A percentile compares a stretch with the other conserved stretches of the same genome.
Evolutionary conservation across 1,140 invertebrate species (phyloP).

Genomic region (Drosophila simulans): DNA sequence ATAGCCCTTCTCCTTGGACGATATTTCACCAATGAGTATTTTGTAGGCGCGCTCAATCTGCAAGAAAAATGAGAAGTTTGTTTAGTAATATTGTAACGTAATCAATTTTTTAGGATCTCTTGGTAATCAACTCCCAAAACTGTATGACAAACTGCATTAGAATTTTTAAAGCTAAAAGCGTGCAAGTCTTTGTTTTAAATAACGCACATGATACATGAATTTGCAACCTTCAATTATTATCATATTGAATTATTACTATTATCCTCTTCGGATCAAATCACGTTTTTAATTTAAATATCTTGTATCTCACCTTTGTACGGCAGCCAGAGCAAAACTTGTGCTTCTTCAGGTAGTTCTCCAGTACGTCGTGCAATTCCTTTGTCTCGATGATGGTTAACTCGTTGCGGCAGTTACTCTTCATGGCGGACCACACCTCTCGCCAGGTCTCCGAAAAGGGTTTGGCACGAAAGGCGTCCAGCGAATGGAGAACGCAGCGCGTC

Average conservation of each 20-base stretch:
- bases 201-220: no score
- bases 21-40: slow-evolving; percentile 93
- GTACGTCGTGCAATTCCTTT: slow-evolving; percentile 91
- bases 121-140: no score
- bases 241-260: no score
- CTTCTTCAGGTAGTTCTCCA: slow-evolving; percentile 95
- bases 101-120: no score
- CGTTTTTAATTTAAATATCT: background rate
- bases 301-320: slow-evolving; percentile 91
- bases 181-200: no score
- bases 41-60: slow-evolving; percentile 92
- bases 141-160: no score
- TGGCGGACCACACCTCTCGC: slow-evolving; percentile 94
- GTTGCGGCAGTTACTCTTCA: slow-evolving; percentile 92
- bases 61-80: background rate
- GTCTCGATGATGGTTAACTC: slow-evolving; percentile 94
- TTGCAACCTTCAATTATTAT: no score
- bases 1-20: slow-evolving; percentile 94
- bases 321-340: slow-evolving; percentile 97
- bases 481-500: slow-evolving; percentile 93
- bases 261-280: background rate
- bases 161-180: no score
- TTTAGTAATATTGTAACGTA: background rate
- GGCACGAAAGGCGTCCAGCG: slow-evolving; percentile 93
- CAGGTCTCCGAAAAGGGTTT: slow-evolving; percentile 89